Evolutionary conservation across 2,888 invertebrate genomes (phyloP).

Genomic region (Kryphioiulus occultus): DNA sequence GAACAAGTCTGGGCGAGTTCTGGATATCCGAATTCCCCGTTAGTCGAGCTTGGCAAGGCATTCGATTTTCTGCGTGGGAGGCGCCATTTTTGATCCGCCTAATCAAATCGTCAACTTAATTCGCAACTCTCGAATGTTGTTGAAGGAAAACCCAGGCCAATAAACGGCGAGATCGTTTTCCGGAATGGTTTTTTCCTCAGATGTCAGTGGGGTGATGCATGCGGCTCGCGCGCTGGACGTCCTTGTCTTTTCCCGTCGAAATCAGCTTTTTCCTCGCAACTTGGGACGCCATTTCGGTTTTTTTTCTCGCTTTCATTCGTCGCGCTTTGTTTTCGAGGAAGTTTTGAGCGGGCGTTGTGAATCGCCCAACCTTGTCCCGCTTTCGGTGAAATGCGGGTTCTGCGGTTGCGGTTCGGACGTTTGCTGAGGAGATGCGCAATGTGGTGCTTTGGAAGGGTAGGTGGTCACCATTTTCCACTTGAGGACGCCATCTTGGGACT

Average conservation of each 20-base stretch:
- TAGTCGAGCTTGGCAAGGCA: neutral
- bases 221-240: neutral
- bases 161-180: neutral
- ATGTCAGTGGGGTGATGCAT: neutral
- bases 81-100: neutral
- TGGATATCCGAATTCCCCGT: neutral
- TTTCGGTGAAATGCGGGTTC: neutral
- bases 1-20: neutral
- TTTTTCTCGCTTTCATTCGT: neutral
- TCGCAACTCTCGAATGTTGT: neutral
- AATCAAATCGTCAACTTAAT: too few species aligned
- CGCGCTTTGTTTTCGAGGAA: neutral
- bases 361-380: neutral
- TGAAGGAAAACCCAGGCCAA: neutral
- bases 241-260: neutral
- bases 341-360: neutral
- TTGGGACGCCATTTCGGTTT: neutral
- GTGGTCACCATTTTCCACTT: neutral
- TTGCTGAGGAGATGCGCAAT: neutral
- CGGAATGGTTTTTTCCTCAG: neutral
- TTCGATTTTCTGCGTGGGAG: neutral
- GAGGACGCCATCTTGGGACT: neutral
- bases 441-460: neutral
- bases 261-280: neutral
- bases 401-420: neutral